Conservation (phyloP, 2,113 vertebrate genomes). For the Chloebia gouldiae region DNA sequence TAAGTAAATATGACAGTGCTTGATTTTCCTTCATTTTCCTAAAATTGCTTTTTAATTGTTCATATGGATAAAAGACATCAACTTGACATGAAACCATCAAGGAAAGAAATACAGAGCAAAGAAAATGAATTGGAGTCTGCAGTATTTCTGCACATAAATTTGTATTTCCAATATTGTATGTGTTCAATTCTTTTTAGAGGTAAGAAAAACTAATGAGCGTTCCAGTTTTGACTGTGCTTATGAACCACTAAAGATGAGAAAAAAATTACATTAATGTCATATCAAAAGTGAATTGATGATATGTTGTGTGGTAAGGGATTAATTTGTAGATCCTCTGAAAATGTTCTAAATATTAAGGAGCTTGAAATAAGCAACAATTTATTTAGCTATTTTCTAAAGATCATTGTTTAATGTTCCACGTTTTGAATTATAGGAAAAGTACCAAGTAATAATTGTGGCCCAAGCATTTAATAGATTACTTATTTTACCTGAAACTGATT, state of each 20-base stretch:
- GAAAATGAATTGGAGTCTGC: neutral
- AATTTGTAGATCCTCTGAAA: neutral
- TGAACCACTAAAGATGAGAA: neutral
- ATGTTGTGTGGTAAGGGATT: neutral
- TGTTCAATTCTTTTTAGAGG: neutral
- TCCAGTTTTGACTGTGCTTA: neutral
- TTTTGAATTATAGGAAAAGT: neutral
- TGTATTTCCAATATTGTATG: neutral
- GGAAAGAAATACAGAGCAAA: neutral
- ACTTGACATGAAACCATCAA: neutral
- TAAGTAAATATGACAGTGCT: neutral
- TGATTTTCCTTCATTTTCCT: constrained; percentile 12
- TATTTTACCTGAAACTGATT: neutral
- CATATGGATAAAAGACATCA: neutral
- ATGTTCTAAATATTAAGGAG: neutral
- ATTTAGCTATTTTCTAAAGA: neutral
- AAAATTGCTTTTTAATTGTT: constrained; percentile 19
- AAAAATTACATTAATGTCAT: neutral
- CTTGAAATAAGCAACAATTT: neutral
- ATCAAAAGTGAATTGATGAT: neutral
- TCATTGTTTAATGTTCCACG: neutral
- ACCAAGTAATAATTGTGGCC: neutral
- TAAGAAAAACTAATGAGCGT: neutral
- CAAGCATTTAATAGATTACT: neutral
- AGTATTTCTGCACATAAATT: neutral